Conservation (phyloP, 2,888 invertebrate genomes). For the Ischnus inquisitorius region DNA sequence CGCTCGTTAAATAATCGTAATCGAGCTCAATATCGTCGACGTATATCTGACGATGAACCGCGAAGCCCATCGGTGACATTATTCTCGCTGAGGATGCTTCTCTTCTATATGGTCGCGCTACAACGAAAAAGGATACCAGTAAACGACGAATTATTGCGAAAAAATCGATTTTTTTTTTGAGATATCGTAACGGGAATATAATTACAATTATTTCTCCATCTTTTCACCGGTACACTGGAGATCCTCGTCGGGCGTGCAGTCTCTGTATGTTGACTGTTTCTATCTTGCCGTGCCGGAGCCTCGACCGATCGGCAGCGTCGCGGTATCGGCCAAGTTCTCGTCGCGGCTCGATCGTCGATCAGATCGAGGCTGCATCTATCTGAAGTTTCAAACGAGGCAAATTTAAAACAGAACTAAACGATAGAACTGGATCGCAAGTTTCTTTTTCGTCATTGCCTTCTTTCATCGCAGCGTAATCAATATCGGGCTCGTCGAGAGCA, state of each 20-base stretch:
- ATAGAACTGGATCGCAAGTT: background rate
- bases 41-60: constrained; percentile 88
- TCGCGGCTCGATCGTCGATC: background rate
- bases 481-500: constrained; percentile 86
- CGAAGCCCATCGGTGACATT: constrained; percentile 90
- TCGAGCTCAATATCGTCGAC: constrained; percentile 88
- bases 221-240: constrained; percentile 46
- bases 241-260: constrained; percentile 73
- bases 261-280: constrained; percentile 72
- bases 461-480: background rate
- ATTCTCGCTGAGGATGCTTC: constrained; percentile 87
- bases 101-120: constrained; percentile 77
- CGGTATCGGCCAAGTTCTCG: constrained; percentile 65
- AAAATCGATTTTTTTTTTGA: background rate
- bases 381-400: background rate
- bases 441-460: background rate
- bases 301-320: constrained; percentile 80
- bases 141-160: background rate
- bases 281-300: constrained; percentile 22
- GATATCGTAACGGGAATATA: background rate
- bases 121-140: constrained; percentile 3
- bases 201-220: constrained; percentile 17
- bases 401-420: background rate
- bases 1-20: constrained; percentile 86
- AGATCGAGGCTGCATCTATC: background rate